phyloP scores from a whole-genome alignment of 2,797 vertebrate genomes.

The Avahi laniger region DNA sequence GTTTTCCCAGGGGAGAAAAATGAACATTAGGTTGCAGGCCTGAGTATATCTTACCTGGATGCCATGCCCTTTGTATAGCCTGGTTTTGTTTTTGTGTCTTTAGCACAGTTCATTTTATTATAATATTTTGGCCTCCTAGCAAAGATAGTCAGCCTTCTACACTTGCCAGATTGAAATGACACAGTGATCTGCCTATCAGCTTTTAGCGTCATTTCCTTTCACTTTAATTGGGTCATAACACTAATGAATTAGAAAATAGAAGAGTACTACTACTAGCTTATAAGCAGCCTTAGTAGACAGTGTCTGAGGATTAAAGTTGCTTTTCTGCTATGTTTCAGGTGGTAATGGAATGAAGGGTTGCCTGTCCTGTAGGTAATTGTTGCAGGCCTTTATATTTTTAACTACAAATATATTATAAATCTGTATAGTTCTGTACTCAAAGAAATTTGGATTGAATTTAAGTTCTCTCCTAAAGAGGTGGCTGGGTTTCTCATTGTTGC shows the following conservation, averaged over 20 bases:
- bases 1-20: not conserved
- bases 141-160: constrained; percentile 21
- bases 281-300: constrained; percentile 56
- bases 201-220: not conserved
- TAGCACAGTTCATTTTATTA: not conserved
- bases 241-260: constrained; percentile 12
- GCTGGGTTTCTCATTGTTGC: not conserved
- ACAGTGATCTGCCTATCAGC: not conserved
- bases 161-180: not conserved
- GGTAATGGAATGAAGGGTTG: constrained; percentile 85
- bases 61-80: not conserved
- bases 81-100: constrained; percentile 2
- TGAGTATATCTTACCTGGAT: not conserved
- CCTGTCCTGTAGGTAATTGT: constrained; percentile 85
- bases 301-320: constrained; percentile 81
- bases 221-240: constrained; percentile 1
- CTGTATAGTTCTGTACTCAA: constrained; percentile 58
- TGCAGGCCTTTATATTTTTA: constrained; percentile 84
- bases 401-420: constrained; percentile 67
- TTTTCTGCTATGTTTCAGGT: constrained; percentile 87
- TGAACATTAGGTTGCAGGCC: not conserved
- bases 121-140: not conserved
- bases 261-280: not conserved
- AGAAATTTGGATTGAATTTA: constrained; percentile 62
- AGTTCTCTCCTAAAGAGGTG: constrained; percentile 43